These are phyloP conservation scores for Haemorhous mexicanus DNA, from an alignment of 2,113 vertebrate genomes.

Conservation along the genomic window DNA sequence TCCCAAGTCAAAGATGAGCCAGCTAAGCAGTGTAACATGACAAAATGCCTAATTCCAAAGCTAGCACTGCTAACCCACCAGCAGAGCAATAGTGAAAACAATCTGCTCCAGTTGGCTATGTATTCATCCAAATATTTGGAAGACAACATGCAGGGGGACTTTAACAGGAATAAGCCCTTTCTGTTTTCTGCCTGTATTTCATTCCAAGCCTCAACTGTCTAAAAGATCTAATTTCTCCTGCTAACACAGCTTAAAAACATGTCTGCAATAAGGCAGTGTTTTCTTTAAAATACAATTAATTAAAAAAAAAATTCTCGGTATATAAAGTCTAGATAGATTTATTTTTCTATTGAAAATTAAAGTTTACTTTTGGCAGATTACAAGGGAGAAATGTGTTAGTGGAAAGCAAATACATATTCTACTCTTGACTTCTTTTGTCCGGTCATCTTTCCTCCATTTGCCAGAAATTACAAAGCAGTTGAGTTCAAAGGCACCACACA, in stretches of 20 bases:
- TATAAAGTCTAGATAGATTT: neutral
- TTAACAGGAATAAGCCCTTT: neutral
- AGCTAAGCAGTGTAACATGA: neutral
- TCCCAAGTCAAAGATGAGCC: neutral
- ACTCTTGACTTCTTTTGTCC: neutral
- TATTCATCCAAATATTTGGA: neutral
- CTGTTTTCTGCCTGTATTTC: neutral
- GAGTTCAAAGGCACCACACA: neutral
- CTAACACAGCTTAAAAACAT: neutral
- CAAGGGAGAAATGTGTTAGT: neutral
- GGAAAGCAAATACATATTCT: slow-evolving; percentile 7
- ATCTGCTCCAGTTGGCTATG: neutral
- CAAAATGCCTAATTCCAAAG: neutral
- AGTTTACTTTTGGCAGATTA: slow-evolving; percentile 32
- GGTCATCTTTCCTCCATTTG: neutral
- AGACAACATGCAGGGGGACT: neutral
- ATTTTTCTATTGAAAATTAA: slow-evolving; percentile 33
- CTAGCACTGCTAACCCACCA: neutral
- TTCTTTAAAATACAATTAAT: neutral
- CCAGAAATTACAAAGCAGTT: slow-evolving; percentile 25
- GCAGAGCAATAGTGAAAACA: neutral
- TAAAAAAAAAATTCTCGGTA: neutral
- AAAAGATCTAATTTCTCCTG: neutral
- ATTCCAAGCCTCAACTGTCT: neutral
- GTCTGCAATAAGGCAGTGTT: neutral